These are phyloP conservation scores for Stegastes partitus DNA, from an alignment of 2,113 vertebrate genomes.

Conservation along the genomic window DNA sequence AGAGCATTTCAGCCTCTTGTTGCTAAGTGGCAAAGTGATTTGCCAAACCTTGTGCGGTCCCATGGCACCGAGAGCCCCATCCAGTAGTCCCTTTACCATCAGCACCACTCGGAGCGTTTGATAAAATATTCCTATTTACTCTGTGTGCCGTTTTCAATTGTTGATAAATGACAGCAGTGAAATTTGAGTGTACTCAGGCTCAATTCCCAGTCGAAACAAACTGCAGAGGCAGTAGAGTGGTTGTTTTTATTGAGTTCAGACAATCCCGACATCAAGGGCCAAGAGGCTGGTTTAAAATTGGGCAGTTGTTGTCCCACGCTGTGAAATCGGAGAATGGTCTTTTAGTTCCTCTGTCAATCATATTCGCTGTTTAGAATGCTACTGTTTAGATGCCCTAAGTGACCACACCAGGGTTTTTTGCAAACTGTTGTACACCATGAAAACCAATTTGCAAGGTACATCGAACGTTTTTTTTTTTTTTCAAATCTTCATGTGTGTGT, in stretches of 20 bases:
- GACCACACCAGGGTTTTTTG: not conserved
- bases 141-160: constrained; percentile 41
- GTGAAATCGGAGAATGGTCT: constrained; percentile 6
- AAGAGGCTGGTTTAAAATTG: constrained; percentile 36
- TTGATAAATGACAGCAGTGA: constrained; percentile 57
- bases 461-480: too few species aligned
- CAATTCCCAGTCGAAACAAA: constrained; percentile 41
- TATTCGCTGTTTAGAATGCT: not conserved
- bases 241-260: constrained; percentile 50
- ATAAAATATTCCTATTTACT: constrained; percentile 54
- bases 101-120: constrained; percentile 46
- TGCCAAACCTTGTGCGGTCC: constrained; percentile 49
- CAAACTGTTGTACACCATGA: not conserved
- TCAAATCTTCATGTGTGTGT: too few species aligned
- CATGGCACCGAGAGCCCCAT: constrained; percentile 45
- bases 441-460: not conserved
- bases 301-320: constrained; percentile 24
- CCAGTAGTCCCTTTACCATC: constrained; percentile 45
- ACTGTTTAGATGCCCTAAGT: constrained; percentile 12
- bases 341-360: constrained; percentile 10
- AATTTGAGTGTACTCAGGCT: constrained; percentile 54
- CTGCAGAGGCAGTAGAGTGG: constrained; percentile 47
- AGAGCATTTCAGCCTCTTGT: constrained; percentile 67
- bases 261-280: constrained; percentile 20
- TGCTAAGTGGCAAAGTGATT: constrained; percentile 66